These are phyloP conservation scores for Anoplolepis gracilipes DNA, from an alignment of 1,140 invertebrate species.

Conservation along the genomic window DNA sequence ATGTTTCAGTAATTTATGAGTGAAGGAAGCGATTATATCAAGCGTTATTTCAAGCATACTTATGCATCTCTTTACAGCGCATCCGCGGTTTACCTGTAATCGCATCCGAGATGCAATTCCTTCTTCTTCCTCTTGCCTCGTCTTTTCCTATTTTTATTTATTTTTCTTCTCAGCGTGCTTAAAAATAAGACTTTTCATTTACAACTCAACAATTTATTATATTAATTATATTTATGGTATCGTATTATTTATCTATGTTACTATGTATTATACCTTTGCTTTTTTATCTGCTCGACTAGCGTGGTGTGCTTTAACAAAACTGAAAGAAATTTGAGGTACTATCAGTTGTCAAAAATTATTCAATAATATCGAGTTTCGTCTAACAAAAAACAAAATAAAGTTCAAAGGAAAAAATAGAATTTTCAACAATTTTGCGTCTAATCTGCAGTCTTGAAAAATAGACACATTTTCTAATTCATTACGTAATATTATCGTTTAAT, in stretches of 20 bases:
- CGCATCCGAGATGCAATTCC: background rate
- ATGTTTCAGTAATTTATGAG: slow-evolving; percentile 38
- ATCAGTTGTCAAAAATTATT: slow-evolving; percentile 25
- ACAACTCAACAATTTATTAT: background rate
- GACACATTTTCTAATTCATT: background rate
- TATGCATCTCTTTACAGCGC: background rate
- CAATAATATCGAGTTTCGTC: slow-evolving; percentile 1
- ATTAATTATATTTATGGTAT: background rate
- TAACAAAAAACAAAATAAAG: background rate
- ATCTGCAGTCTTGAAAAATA: background rate
- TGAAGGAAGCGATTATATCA: background rate
- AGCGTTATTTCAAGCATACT: slow-evolving; percentile 14
- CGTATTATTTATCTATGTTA: background rate
- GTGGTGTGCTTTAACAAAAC: background rate
- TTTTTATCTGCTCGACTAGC: background rate
- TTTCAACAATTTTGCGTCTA: background rate
- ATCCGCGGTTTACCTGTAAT: background rate
- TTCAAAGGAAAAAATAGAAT: background rate
- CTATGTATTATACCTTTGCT: background rate
- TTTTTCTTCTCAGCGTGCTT: background rate
- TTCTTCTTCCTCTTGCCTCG: too few relatives aligned
- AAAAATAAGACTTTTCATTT: background rate
- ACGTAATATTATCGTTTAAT: background rate
- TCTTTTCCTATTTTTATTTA: background rate
- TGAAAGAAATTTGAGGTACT: slow-evolving; percentile 29